Evolutionary conservation across 2,888 invertebrate species (phyloP).

Genomic region (Nomada fucata): DNA sequence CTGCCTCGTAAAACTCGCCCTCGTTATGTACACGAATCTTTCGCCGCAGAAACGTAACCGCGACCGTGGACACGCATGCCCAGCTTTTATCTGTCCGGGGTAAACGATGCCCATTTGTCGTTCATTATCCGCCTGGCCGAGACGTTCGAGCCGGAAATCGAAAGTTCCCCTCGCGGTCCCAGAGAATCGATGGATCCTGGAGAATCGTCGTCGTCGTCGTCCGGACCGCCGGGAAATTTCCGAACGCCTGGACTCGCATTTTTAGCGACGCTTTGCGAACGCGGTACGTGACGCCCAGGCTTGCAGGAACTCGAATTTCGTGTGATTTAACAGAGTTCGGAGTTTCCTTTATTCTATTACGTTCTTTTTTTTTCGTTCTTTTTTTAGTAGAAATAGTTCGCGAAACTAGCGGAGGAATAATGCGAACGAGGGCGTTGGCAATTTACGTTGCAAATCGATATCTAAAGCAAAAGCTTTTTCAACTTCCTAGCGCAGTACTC

Average conservation of each 20-base stretch:
- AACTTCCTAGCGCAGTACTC: neutral
- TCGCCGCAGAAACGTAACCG: conserved; percentile 8
- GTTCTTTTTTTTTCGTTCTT: no score
- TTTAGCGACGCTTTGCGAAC: neutral
- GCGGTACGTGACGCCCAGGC: no score
- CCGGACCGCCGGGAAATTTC: neutral
- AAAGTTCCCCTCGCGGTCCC: conserved; percentile 27
- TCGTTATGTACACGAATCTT: conserved; percentile 63
- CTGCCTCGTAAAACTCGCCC: conserved; percentile 65
- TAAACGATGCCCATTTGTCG: conserved; percentile 52
- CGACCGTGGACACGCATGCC: conserved; percentile 33
- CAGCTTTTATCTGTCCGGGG: conserved; percentile 31
- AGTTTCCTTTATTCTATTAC: neutral
- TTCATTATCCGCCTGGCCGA: conserved; percentile 24
- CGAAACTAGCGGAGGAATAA: neutral
- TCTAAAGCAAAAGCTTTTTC: neutral
- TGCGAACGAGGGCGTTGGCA: neutral
- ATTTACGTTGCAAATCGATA: neutral
- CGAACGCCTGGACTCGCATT: neutral
- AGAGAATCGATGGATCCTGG: conserved; percentile 15
- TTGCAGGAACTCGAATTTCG: no score
- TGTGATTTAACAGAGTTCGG: neutral
- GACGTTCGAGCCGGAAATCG: conserved; percentile 41
- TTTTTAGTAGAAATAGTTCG: neutral
- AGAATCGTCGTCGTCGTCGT: neutral